A percentile compares a stretch with the other conserved stretches of the same genome.
phyloP scores from a whole-genome alignment of 23 tunicate genomes.

The Diplosoma virens region DNA sequence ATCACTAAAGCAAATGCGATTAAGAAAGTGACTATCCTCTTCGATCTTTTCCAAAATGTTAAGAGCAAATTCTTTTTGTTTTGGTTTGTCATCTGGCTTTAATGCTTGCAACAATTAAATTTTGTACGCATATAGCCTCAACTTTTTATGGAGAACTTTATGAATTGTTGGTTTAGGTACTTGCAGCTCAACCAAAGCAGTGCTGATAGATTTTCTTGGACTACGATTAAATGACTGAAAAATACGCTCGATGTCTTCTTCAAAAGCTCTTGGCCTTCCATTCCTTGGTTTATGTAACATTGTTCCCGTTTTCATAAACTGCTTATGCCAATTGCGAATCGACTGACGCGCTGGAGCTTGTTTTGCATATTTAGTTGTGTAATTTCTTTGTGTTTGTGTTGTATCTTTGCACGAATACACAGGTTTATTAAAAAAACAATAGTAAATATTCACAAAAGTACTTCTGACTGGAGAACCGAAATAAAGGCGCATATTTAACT shows the following conservation, averaged over 20 bases:
- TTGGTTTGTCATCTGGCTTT: no score
- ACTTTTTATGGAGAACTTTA: conserved; percentile 3
- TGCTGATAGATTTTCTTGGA: conserved; percentile 1
- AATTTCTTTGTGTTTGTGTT: conserved; percentile 6
- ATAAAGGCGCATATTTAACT: no score
- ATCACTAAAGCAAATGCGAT: no score
- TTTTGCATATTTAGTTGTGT: conserved; percentile 19
- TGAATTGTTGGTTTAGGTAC: conserved; percentile 1
- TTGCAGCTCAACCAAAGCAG: conserved; percentile 8
- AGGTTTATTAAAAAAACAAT: no score
- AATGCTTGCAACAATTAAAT: conserved; percentile 9
- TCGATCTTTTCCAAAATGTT: no score
- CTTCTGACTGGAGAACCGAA: no score
- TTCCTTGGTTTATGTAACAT: background rate
- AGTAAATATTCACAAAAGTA: no score
- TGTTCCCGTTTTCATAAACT: conserved; percentile 17
- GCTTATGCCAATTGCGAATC: no score
- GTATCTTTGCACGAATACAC: no score
- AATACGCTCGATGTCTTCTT: conserved; percentile 21
- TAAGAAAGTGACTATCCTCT: no score
- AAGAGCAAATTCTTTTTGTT: no score
- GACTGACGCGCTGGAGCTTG: conserved; percentile 13
- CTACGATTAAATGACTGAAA: background rate
- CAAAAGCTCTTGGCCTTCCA: background rate
- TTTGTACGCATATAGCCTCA: background rate